These are phyloP conservation scores for Myotis daubentonii DNA, from an alignment of 2,797 vertebrate genomes.

Conservation along the genomic window DNA sequence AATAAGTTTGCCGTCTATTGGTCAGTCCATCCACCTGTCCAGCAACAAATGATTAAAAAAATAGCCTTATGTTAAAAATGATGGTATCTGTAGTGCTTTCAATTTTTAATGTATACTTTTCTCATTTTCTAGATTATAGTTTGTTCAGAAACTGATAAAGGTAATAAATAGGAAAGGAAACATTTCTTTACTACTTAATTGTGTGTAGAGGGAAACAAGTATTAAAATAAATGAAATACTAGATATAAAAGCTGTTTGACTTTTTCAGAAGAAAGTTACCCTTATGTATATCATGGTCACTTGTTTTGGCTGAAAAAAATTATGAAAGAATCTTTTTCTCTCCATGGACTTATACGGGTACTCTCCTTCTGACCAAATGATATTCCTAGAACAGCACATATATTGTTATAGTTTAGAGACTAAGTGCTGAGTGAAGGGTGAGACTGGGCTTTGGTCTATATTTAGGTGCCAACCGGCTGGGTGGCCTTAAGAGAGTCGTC, in stretches of 20 bases:
- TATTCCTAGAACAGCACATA: background rate
- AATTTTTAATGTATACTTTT: background rate
- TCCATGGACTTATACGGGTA: background rate
- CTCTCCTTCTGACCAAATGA: background rate
- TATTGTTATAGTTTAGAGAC: background rate
- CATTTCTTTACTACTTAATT: background rate
- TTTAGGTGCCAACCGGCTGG: background rate
- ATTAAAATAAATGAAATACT: conserved; percentile 39
- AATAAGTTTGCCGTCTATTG: background rate
- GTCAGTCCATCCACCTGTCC: background rate
- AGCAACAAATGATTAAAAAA: background rate
- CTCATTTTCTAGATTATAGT: background rate
- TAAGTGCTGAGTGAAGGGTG: background rate
- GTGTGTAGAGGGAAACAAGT: background rate
- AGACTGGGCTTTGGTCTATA: background rate
- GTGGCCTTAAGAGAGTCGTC: background rate
- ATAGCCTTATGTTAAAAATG: background rate
- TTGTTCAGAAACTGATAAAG: background rate
- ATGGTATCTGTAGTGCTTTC: background rate
- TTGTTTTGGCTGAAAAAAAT: background rate
- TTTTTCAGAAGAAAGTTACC: background rate
- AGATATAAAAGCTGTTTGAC: background rate
- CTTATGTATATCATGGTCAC: background rate
- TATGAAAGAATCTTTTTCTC: background rate
- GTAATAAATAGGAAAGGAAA: background rate